Percentiles rank a stretch among this genome's conserved stretches.
These are phyloP conservation scores for Drosophila testacea DNA, from an alignment of 2,888 invertebrate genomes.

Conservation along the genomic window DNA sequence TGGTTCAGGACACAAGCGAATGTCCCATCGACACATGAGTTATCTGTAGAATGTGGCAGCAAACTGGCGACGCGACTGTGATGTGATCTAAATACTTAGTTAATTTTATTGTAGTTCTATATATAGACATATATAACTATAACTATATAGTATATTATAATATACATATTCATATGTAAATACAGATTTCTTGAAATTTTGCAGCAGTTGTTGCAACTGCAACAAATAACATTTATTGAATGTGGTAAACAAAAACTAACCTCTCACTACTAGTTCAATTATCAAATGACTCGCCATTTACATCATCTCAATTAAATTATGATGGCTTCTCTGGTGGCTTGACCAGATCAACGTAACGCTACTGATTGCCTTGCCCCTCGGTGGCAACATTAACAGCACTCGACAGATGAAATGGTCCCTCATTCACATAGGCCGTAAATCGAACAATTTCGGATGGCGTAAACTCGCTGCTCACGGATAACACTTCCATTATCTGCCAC, in stretches of 20 bases:
- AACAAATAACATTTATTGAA: conserved; percentile 7
- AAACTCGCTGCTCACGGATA: conserved; percentile 88
- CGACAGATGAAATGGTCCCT: conserved; percentile 92
- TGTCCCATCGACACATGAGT: conserved; percentile 83
- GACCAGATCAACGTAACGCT: conserved; percentile 2
- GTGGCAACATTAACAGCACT: conserved; percentile 90
- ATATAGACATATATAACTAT: conserved; percentile 21
- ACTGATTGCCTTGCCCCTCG: conserved; percentile 85
- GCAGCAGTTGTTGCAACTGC: conserved; percentile 39
- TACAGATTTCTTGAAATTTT: conserved; percentile 31
- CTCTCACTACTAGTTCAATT: background rate
- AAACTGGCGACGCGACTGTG: conserved; percentile 17
- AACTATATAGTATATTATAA: conserved; percentile 23
- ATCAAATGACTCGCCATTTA: background rate
- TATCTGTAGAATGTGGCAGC: conserved; percentile 58
- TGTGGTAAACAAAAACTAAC: background rate
- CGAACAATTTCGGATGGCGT: conserved; percentile 87
- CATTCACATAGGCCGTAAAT: conserved; percentile 89
- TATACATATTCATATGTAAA: conserved; percentile 41
- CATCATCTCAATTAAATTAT: conserved; percentile 10
- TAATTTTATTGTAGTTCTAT: conserved; percentile 49
- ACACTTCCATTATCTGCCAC: conserved; percentile 89
- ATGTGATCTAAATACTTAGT: conserved; percentile 63
- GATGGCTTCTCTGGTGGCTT: background rate
- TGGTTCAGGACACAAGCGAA: conserved; percentile 75